Evolutionary conservation across 2,113 vertebrate genomes (phyloP), one percentile per base, ranked within the genome.

Genomic region (Pimephales promelas): DNA sequence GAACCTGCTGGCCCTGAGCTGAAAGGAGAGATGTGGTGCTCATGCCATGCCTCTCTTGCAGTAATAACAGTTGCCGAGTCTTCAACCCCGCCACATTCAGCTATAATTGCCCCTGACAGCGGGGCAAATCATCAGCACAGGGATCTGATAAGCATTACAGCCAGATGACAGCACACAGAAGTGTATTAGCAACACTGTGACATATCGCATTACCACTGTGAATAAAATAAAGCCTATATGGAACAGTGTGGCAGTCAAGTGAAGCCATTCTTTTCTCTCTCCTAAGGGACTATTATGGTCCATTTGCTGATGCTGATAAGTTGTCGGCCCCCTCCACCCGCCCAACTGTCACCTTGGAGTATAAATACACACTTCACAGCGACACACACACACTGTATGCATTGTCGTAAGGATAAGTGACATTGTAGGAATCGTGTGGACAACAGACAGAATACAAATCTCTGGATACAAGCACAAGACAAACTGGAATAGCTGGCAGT

Each of bases 121-220:
- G 95, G 96, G 96, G 95, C 95, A 96, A 96, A 95, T 97, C 96
- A 95, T 96, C 96, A 97, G 95, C 94, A 93, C 93, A 90, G 94
- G 93, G 87, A 47, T 95, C 95, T 97, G 97, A 99, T 98, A 97
- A 98, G 97, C 97, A 97, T 98, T 97, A 95, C 96, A 94, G 94
- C 95, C 95, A 97, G 95, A 98, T 97, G 97, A 97, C 98, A 99
- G 97, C 95, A 93, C 94, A 96, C 97, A 96, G 96, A 97, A 94
- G 94, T 95, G 93, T 95, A 94, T 96, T 95, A 95, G 94, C 93
- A 92, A 93, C 94, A 93, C 91, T 94, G 94, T 96, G 95, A 97
- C 97, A 97, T 97, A 98, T 98, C 95, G 92, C 95, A 98, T 99
- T 98, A 99, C 97, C 93, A 94, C 95, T 95, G 95, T 95, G 96